Conservation (phyloP, 2,113 vertebrate species). For the Peromyscus polionotus region DNA sequence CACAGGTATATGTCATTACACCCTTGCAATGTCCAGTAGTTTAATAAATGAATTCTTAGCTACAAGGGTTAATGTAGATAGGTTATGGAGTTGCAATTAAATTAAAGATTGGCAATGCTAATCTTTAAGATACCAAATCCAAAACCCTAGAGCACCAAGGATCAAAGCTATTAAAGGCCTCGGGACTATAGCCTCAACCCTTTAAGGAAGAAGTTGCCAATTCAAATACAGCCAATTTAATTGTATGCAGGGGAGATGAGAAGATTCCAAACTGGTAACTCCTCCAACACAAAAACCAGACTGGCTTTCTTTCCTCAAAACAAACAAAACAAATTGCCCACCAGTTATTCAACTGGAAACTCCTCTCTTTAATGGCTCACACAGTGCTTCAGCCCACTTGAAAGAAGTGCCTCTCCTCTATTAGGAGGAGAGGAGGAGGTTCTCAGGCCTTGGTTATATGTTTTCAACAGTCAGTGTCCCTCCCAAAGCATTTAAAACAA, state of each 20-base stretch:
- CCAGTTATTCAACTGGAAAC: constrained; percentile 20
- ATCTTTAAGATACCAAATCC: background rate
- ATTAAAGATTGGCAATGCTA: constrained; percentile 21
- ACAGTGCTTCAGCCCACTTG: constrained; percentile 16
- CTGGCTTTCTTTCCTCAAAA: background rate
- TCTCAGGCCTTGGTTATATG: background rate
- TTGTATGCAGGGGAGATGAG: constrained; percentile 5
- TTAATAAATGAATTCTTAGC: constrained; percentile 52
- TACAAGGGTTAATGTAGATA: background rate
- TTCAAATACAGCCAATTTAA: background rate
- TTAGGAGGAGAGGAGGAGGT: background rate
- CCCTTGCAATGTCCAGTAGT: background rate
- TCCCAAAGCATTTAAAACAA: constrained; percentile 10
- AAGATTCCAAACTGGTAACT: constrained; percentile 43
- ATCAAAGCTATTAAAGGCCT: constrained; percentile 16
- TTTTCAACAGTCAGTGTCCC: constrained; percentile 5
- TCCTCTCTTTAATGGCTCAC: constrained; percentile 2
- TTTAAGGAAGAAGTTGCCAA: background rate
- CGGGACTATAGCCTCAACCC: background rate
- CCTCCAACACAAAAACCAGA: constrained; percentile 42
- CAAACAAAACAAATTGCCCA: constrained; percentile 36
- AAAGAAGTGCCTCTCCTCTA: constrained; percentile 11
- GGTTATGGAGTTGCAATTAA: constrained; percentile 14
- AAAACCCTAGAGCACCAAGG: constrained; percentile 14
- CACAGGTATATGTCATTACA: background rate